Evolutionary conservation across 2,797 vertebrate genomes (phyloP).

Genomic region (Hyperoplus immaculatus): DNA sequence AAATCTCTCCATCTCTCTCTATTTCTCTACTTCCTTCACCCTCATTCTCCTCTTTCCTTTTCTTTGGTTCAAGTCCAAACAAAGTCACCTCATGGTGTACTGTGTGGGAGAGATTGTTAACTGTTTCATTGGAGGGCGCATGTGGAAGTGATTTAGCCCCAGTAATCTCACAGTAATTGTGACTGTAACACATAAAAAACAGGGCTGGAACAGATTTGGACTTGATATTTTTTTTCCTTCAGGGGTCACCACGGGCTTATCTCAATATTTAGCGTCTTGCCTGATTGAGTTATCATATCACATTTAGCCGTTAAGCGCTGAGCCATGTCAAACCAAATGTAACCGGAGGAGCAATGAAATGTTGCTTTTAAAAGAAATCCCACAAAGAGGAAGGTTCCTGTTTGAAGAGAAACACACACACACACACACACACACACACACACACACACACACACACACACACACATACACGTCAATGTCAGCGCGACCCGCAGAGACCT

Average conservation of each 20-base stretch:
- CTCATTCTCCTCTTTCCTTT: constrained; percentile 28
- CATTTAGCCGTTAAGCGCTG: constrained; percentile 89
- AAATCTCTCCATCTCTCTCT: constrained; percentile 31
- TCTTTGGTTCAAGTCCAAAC: constrained; percentile 87
- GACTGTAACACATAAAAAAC: constrained; percentile 94
- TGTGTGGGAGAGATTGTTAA: constrained; percentile 95
- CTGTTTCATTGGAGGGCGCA: constrained; percentile 93
- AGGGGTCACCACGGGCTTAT: constrained; percentile 80
- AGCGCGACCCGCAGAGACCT: constrained; percentile 55
- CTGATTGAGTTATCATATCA: constrained; percentile 98
- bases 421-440: constrained; percentile 64
- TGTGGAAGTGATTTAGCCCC: constrained; percentile 96
- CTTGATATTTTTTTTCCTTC: constrained; percentile 80
- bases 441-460: constrained; percentile 68
- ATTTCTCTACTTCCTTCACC: constrained; percentile 55
- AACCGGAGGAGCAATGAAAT: constrained; percentile 91
- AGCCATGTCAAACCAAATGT: constrained; percentile 90
- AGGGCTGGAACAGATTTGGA: constrained; percentile 94
- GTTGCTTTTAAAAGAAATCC: constrained; percentile 87
- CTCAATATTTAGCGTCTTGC: constrained; percentile 92
- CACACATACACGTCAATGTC: constrained; percentile 71
- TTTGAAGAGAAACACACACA: constrained; percentile 76
- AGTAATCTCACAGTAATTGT: constrained; percentile 89
- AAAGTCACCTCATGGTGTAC: constrained; percentile 96
- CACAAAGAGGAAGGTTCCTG: constrained; percentile 81